These are phyloP conservation scores for Drosophila eohydei DNA, from an alignment of 2,888 invertebrate species.

Conservation along the genomic window DNA sequence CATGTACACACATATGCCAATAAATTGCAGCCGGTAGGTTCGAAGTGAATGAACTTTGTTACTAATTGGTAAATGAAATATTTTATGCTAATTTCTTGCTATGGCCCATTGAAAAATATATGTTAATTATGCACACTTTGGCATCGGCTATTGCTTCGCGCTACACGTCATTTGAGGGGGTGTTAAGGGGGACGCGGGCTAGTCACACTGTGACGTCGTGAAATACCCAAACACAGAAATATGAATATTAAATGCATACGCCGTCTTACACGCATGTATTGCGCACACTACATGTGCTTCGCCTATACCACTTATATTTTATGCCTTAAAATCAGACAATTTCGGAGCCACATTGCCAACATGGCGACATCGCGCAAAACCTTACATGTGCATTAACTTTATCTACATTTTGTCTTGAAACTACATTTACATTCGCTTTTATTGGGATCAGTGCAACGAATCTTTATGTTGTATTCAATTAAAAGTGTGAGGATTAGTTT, in stretches of 20 bases:
- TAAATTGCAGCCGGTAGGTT: slow-evolving; percentile 16
- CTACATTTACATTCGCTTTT: slow-evolving; percentile 7
- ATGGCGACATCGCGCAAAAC: slow-evolving; percentile 60
- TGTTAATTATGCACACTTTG: slow-evolving; percentile 23
- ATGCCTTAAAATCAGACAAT: neutral
- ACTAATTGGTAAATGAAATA: slow-evolving; percentile 34
- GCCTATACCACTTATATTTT: neutral
- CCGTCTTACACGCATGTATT: neutral
- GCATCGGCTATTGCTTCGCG: neutral
- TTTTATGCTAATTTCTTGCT: slow-evolving; percentile 41
- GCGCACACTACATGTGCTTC: slow-evolving; percentile 32
- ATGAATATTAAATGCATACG: neutral
- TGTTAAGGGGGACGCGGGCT: neutral
- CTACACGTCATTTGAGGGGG: slow-evolving; percentile 42
- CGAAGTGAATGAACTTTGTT: slow-evolving; percentile 60
- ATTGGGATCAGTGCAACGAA: neutral
- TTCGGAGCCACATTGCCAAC: slow-evolving; percentile 59
- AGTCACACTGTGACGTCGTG: slow-evolving; percentile 39
- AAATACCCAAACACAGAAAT: slow-evolving; percentile 5
- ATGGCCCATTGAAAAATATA: slow-evolving; percentile 2
- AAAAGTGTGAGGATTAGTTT: neutral
- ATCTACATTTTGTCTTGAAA: neutral
- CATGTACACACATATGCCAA: neutral
- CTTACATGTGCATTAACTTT: slow-evolving; percentile 32
- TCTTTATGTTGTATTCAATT: neutral